phyloP scores from a whole-genome alignment of 2,797 vertebrate genomes.

The Spinus pinus region DNA sequence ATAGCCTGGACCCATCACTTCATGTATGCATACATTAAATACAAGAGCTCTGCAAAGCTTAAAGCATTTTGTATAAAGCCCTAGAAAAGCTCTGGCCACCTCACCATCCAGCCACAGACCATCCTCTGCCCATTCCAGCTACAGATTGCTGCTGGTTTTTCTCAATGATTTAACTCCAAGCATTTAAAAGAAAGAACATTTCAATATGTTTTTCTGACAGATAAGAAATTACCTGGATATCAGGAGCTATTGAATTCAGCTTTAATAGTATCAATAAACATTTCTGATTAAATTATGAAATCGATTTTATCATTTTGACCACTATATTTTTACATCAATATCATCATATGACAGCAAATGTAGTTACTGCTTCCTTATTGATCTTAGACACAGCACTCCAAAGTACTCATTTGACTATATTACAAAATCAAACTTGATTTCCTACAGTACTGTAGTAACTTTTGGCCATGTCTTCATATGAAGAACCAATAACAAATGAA shows the following conservation, averaged over 20 bases:
- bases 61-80: not conserved
- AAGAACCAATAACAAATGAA: conserved; percentile 67
- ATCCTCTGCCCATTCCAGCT: not conserved
- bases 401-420: conserved; percentile 88
- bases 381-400: conserved; percentile 85
- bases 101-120: not conserved
- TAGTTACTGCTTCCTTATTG: conserved; percentile 91
- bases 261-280: conserved; percentile 85
- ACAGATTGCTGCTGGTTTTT: conserved; percentile 41
- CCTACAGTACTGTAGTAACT: conserved; percentile 81
- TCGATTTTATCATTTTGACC: conserved; percentile 84
- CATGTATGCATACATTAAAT: not conserved
- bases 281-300: conserved; percentile 86
- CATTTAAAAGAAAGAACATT: conserved; percentile 76
- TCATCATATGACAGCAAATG: conserved; percentile 83
- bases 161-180: conserved; percentile 61
- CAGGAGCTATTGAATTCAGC: conserved; percentile 81
- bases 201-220: conserved; percentile 77
- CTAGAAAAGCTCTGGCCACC: not conserved
- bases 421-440: conserved; percentile 96
- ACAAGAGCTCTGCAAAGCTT: not conserved
- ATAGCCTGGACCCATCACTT: not conserved
- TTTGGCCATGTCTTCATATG: conserved; percentile 69
- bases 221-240: conserved; percentile 81
- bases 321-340: conserved; percentile 85